These are phyloP conservation scores for Hozukius guyotensis DNA, from an alignment of 2,797 vertebrate genomes.

Conservation along the genomic window DNA sequence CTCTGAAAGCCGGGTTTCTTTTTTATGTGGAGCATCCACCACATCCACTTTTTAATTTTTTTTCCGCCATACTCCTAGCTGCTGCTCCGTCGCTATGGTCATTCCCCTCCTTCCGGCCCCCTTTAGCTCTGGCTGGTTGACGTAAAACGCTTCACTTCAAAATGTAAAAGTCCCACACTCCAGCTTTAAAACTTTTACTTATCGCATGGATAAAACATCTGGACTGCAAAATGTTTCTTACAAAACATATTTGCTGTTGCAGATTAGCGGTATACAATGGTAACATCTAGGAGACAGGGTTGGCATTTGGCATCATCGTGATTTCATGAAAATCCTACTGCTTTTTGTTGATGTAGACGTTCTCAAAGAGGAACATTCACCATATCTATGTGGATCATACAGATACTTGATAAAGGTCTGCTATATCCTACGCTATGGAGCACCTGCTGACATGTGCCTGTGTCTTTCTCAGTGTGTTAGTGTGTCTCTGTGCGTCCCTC, in stretches of 20 bases:
- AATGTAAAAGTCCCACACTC: neutral
- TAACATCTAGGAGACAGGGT: neutral
- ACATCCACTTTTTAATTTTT: no score
- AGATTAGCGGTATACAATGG: neutral
- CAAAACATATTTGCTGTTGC: neutral
- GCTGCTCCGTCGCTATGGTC: neutral
- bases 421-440: neutral
- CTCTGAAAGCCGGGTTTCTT: neutral
- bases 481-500: slow-evolving; percentile 28
- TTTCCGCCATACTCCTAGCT: neutral
- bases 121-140: neutral
- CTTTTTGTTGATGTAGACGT: neutral
- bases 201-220: neutral
- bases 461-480: slow-evolving; percentile 26
- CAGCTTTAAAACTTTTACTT: neutral
- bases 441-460: slow-evolving; percentile 13
- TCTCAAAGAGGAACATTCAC: neutral
- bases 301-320: neutral
- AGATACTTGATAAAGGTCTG: neutral
- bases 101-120: neutral
- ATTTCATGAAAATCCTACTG: neutral
- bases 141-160: no score
- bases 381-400: neutral
- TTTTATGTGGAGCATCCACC: neutral
- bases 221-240: neutral